Conservation (phyloP, 2,797 vertebrate species). For the Podarcis lilfordi region DNA sequence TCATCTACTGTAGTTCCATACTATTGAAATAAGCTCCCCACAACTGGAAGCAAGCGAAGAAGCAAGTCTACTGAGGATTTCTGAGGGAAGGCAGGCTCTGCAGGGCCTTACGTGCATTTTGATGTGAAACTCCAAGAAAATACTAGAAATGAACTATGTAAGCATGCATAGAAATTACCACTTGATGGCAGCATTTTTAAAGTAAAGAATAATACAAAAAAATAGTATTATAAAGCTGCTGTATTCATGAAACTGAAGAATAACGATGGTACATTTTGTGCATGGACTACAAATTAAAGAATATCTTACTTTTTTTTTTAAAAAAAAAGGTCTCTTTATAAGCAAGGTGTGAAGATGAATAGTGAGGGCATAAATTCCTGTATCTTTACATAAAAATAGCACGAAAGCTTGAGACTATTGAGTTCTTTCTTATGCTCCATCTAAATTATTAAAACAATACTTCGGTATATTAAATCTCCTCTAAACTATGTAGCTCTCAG, state of each 20-base stretch:
- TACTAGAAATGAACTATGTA: background rate
- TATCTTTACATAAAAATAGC: conserved; percentile 64
- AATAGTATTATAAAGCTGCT: background rate
- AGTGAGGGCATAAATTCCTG: conserved; percentile 48
- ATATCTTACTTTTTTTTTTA: conserved; percentile 59
- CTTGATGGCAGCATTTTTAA: conserved; percentile 82
- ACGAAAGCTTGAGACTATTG: conserved; percentile 40
- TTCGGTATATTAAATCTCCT: conserved; percentile 57
- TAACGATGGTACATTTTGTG: conserved; percentile 47
- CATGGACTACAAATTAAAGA: conserved; percentile 42
- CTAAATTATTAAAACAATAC: conserved; percentile 53
- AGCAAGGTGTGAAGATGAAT: conserved; percentile 53
- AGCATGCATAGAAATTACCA: conserved; percentile 50
- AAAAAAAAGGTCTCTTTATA: conserved; percentile 41
- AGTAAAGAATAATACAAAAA: conserved; percentile 44
- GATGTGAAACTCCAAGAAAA: background rate
- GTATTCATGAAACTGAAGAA: conserved; percentile 1
- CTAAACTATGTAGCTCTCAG: conserved; percentile 53
- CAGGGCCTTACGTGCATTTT: background rate
- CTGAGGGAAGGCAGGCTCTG: background rate
- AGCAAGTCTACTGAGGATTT: background rate
- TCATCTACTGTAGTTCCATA: background rate
- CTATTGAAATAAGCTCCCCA: background rate
- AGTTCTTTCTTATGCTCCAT: conserved; percentile 52
- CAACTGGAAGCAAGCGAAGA: background rate